Percentiles rank a stretch among this genome's conserved stretches.
phyloP scores from a whole-genome alignment of 2,113 vertebrate genomes.

The Alethe castanea region DNA sequence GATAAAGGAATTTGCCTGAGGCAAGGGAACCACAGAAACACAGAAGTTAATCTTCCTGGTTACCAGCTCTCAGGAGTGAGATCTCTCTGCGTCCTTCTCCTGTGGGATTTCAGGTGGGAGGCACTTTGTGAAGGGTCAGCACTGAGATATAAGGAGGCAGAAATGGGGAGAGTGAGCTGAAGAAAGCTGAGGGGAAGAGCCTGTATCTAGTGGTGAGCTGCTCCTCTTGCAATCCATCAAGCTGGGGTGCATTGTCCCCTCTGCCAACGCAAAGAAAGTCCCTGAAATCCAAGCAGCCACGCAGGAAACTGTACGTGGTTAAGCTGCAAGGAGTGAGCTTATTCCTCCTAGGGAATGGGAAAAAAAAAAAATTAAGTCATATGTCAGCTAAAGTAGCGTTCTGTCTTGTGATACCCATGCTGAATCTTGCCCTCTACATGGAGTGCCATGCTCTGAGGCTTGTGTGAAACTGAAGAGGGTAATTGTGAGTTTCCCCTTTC shows the following conservation, averaged over 20 bases:
- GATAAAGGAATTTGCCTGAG: background rate
- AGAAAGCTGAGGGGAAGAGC: background rate
- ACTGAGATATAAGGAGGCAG: background rate
- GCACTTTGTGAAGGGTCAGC: background rate
- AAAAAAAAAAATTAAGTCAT: background rate
- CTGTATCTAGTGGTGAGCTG: background rate
- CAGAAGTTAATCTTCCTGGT: background rate
- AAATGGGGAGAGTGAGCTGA: background rate
- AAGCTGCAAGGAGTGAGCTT: background rate
- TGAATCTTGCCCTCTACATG: background rate
- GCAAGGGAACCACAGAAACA: background rate
- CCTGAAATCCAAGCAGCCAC: fast-evolving
- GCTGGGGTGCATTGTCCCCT: background rate
- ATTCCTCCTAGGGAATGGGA: fast-evolving
- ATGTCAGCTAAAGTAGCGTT: fast-evolving
- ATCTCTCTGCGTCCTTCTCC: background rate
- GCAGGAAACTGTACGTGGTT: background rate
- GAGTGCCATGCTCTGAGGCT: background rate
- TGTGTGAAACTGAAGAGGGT: background rate
- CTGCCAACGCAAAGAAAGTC: background rate
- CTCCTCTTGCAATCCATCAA: background rate
- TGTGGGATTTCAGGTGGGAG: background rate
- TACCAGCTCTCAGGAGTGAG: background rate
- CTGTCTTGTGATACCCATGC: background rate
- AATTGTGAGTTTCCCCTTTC: background rate